Evolutionary conservation across 2,888 invertebrate species (phyloP).

Genomic region (Lithophane leautieri): DNA sequence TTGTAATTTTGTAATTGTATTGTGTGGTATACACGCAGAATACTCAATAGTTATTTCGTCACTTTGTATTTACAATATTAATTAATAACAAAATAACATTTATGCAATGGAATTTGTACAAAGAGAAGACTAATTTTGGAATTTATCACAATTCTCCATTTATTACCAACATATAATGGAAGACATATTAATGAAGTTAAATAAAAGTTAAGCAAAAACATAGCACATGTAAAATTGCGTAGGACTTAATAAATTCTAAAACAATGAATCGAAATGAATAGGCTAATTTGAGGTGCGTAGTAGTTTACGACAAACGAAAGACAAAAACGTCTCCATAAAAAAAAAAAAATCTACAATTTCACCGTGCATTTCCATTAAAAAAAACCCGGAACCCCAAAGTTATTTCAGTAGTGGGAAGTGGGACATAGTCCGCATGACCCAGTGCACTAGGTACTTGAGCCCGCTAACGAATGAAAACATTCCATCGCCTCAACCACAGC

Average conservation of each 20-base stretch:
- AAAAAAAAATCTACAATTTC: background rate
- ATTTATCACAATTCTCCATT: too few species aligned
- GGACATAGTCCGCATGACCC: slow-evolving; percentile 74
- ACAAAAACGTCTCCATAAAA: background rate
- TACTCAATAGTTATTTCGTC: slow-evolving; percentile 11
- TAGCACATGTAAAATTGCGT: background rate
- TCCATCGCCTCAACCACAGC: slow-evolving; percentile 65
- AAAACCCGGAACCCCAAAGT: slow-evolving; percentile 60
- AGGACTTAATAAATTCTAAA: background rate
- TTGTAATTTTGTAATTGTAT: slow-evolving; percentile 21
- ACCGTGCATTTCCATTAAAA: slow-evolving; percentile 32
- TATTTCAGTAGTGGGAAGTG: slow-evolving; percentile 75
- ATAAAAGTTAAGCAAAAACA: background rate
- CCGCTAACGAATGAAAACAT: slow-evolving; percentile 76
- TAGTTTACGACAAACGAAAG: background rate
- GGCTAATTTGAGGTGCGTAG: background rate
- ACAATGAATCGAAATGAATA: background rate
- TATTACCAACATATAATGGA: background rate
- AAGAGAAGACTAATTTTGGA: background rate
- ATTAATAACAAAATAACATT: background rate
- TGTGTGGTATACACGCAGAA: slow-evolving; percentile 8
- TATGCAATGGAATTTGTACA: background rate
- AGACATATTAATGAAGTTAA: background rate
- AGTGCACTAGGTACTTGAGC: slow-evolving; percentile 68
- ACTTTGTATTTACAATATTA: background rate